These are phyloP conservation scores for Liparis tanakae DNA, from an alignment of 2,797 vertebrate genomes.

Conservation along the genomic window DNA sequence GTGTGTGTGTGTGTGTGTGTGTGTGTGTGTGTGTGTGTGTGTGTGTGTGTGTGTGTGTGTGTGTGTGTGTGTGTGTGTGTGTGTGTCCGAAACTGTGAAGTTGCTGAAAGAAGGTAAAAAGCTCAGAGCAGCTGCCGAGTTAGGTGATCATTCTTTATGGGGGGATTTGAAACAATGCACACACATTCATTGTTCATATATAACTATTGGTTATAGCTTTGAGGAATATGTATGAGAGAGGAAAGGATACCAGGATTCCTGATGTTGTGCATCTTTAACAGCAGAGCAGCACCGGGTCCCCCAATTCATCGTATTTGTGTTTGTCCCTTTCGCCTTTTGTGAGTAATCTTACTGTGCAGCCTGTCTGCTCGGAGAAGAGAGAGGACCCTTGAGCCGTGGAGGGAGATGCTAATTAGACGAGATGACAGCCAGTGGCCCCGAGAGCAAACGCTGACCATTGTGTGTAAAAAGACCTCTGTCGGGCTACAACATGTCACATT, in stretches of 20 bases:
- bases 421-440: constrained; percentile 68
- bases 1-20: too few relatives aligned
- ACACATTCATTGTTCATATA: neutral
- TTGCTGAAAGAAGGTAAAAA: neutral
- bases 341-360: constrained; percentile 63
- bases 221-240: neutral
- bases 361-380: constrained; percentile 55
- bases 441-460: constrained; percentile 62
- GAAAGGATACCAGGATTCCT: neutral
- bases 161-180: neutral
- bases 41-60: too few relatives aligned
- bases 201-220: constrained; percentile 9
- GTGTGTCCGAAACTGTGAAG: neutral
- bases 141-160: neutral
- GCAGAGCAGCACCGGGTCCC: constrained; percentile 1
- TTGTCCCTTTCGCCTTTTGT: constrained; percentile 34
- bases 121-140: neutral
- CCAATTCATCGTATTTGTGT: constrained; percentile 37
- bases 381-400: constrained; percentile 65
- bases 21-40: neutral
- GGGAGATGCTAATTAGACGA: constrained; percentile 70
- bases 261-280: constrained; percentile 12
- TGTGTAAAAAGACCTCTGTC: constrained; percentile 48
- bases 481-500: constrained; percentile 42
- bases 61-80: too few relatives aligned